Percentiles rank a stretch among this genome's conserved stretches.
phyloP scores from a whole-genome alignment of 2,797 vertebrate genomes.

The Megalops cyprinoides region DNA sequence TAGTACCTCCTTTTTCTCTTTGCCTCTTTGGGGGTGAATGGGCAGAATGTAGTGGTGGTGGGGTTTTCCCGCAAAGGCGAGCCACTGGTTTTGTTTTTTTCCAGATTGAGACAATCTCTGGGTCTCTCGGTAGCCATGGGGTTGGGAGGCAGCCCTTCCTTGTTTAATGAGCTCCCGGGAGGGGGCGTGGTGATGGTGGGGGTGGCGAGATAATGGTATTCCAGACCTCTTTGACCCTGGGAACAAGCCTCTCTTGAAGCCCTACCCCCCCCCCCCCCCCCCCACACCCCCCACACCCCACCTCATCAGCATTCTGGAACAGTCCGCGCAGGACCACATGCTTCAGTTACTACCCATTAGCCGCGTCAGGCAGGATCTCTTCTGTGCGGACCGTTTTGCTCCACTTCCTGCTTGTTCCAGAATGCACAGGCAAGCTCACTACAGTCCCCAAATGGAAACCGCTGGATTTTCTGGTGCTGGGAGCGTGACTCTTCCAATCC shows the following conservation, averaged over 20 bases:
- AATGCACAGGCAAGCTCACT: too few relatives aligned
- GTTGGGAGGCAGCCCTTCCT: slow-evolving; percentile 51
- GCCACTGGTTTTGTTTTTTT: background rate
- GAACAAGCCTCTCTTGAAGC: slow-evolving; percentile 45
- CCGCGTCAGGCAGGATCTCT: too few relatives aligned
- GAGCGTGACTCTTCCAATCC: too few relatives aligned
- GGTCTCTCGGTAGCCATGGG: background rate
- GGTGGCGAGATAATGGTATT: slow-evolving; percentile 46
- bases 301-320: background rate
- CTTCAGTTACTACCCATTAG: too few relatives aligned
- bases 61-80: slow-evolving; percentile 6
- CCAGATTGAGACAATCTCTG: slow-evolving; percentile 16
- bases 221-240: slow-evolving; percentile 53
- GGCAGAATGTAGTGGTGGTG: background rate
- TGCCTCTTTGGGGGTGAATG: background rate
- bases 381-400: too few relatives aligned
- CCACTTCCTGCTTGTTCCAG: too few relatives aligned
- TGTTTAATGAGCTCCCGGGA: slow-evolving; percentile 71
- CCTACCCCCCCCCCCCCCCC: background rate
- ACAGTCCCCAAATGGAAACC: too few relatives aligned
- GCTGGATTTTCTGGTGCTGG: too few relatives aligned
- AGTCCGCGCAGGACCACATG: background rate
- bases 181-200: slow-evolving; percentile 30
- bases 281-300: background rate
- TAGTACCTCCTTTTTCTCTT: too few relatives aligned